phyloP scores from a whole-genome alignment of 1,140 invertebrate genomes.

The Brachystomella parvula region DNA sequence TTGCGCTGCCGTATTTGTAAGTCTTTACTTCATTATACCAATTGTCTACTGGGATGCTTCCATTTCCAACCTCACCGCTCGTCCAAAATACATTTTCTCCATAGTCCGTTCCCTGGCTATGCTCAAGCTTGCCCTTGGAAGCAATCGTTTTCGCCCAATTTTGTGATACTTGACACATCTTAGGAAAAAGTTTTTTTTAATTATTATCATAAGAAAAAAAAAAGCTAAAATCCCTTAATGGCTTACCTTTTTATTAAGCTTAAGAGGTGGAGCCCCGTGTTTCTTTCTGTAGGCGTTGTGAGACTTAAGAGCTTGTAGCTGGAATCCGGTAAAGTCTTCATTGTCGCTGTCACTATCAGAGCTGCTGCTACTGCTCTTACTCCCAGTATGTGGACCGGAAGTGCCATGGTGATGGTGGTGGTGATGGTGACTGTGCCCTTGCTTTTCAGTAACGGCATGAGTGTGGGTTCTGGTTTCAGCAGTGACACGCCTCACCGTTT shows the following conservation, averaged over 20 bases:
- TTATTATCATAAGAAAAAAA: no score
- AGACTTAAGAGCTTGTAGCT: conserved; percentile 54
- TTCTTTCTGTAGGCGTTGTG: conserved; percentile 70
- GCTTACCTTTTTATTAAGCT: conserved; percentile 56
- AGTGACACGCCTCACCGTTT: not conserved
- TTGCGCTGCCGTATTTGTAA: conserved; percentile 19
- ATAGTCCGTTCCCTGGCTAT: conserved; percentile 40
- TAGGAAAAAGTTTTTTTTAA: no score
- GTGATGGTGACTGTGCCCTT: not conserved
- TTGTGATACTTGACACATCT: not conserved
- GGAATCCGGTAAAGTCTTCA: conserved; percentile 43
- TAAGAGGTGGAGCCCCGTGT: conserved; percentile 59
- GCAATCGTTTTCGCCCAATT: conserved; percentile 40
- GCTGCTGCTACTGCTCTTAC: not conserved
- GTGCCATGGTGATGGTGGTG: not conserved
- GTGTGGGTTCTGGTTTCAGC: no score
- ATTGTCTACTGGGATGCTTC: conserved; percentile 62
- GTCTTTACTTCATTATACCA: conserved; percentile 60
- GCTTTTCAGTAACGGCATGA: no score
- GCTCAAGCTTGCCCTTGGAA: conserved; percentile 43
- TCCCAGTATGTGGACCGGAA: no score
- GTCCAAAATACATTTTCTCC: conserved; percentile 36
- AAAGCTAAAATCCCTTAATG: no score
- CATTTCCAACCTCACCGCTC: conserved; percentile 42
- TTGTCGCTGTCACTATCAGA: not conserved